Percentiles rank a stretch among this genome's conserved stretches.
Evolutionary conservation across 2,113 vertebrate genomes (phyloP).

Genomic region (Ellobius talpinus): DNA sequence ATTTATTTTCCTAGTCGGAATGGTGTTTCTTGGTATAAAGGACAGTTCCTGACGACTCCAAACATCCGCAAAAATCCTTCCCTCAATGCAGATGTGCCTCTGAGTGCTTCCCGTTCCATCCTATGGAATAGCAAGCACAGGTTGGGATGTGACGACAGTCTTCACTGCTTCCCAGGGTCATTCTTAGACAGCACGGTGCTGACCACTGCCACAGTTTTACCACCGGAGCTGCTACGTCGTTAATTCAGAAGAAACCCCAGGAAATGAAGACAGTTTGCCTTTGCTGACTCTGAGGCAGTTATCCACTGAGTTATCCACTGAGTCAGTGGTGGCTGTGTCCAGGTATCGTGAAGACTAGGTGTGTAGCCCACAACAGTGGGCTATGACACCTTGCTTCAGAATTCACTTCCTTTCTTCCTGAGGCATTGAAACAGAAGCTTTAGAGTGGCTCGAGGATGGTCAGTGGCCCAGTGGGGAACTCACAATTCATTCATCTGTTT

Average conservation of each 20-base stretch:
- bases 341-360: background rate
- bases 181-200: background rate
- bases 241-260: background rate
- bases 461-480: background rate
- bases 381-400: background rate
- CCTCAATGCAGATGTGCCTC: background rate
- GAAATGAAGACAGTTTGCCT: background rate
- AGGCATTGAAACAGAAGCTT: too few relatives aligned
- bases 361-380: background rate
- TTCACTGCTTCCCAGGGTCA: background rate
- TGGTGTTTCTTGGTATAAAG: background rate
- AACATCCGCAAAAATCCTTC: background rate
- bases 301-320: too few relatives aligned
- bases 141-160: background rate
- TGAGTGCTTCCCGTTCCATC: background rate
- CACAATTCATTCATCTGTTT: constrained; percentile 10
- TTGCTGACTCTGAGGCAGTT: background rate
- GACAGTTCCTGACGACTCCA: background rate
- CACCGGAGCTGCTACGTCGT: background rate
- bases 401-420: background rate
- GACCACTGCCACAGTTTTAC: background rate
- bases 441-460: background rate
- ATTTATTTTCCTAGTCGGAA: background rate
- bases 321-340: background rate
- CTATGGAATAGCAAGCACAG: background rate